phyloP scores from a whole-genome alignment of 2,113 vertebrate genomes.

The Pterophyllum scalare region DNA sequence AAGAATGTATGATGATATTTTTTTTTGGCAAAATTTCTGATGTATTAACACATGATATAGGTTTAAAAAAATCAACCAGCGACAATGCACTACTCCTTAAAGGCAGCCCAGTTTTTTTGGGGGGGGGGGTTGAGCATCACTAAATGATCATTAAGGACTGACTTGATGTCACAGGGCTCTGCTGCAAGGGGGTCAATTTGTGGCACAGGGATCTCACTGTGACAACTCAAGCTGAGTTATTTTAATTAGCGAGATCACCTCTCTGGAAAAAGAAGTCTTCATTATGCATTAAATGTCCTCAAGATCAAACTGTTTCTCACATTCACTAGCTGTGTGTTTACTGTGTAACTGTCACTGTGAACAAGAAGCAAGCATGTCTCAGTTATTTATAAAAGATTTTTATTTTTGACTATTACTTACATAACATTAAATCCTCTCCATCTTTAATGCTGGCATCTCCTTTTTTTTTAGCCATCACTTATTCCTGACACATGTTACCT shows the following conservation, averaged over 20 bases:
- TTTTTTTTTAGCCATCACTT: not conserved
- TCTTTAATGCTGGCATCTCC: not conserved
- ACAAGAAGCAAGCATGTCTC: not conserved
- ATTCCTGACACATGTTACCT: not conserved
- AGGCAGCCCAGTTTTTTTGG: not conserved
- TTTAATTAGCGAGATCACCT: constrained; percentile 69
- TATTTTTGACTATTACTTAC: not conserved
- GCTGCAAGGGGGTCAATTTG: constrained; percentile 47
- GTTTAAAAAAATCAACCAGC: not conserved
- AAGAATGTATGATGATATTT: not conserved
- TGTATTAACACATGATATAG: not conserved
- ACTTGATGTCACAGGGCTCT: constrained; percentile 11
- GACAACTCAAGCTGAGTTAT: constrained; percentile 63
- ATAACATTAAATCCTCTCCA: not conserved
- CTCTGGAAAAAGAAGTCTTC: constrained; percentile 29
- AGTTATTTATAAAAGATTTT: not conserved
- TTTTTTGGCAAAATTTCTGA: not conserved
- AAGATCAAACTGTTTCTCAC: constrained; percentile 27
- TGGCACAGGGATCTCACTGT: constrained; percentile 46
- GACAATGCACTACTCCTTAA: not conserved
- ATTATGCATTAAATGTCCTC: constrained; percentile 25
- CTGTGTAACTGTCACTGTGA: not conserved
- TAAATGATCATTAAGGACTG: constrained; percentile 50
- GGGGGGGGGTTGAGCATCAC: no score
- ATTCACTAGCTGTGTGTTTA: not conserved